Base-by-base conservation (phyloP, 2,113 vertebrate genomes). In the Sardina pilchardus region DNA sequence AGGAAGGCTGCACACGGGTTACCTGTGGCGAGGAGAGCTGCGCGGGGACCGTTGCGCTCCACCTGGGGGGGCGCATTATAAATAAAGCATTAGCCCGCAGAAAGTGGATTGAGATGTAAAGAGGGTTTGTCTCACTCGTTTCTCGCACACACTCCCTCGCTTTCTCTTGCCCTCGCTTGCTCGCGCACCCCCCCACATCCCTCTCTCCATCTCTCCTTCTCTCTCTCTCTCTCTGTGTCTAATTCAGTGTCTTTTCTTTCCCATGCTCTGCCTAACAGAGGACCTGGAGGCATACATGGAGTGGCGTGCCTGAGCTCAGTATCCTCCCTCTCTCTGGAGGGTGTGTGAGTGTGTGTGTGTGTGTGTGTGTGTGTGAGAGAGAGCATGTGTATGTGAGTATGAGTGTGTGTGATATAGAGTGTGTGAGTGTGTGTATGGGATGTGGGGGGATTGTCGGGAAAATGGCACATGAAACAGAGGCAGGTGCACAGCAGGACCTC, bases 21-120 rank as follows among this genome's bases (percentile, higher is more conserved):
- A 80, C 81, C 63, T 82, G 75, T 80, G 63, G 80, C 78, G 88
- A 43, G 30, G 39, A 42, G 67, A 1, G 24, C 39, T 81, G 50
- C 71, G 24, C 34, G 16, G 71, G 88, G 71, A 87, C 81, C 21
- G 59, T 24, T 83, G 80, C 80, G 82, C 81, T 89, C 83, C 82
- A 82, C 86, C 85, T 88, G 85, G 78, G 86, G 86, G 88, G 87
- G 87, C 45, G 82, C n/a, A 92, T 94, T 93, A 94, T 95, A 95
- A 95, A 96, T 95, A 95, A 95, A 92, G 93, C 92, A 94, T 95
- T 91, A 94, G 93, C 92, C 92, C 88, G 91, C 93, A 91, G 91
- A 94, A 94, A 94, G 91, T 87, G 90, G 94, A 94, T 86, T 91
- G 90, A 94, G 93, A 94, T 93, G 91, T 93, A 91, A 89, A 90